These are phyloP conservation scores for Turritopsis rubra DNA, from an alignment of 30 jellyfish, hydroid and myxozoan species.

Conservation along the genomic window DNA sequence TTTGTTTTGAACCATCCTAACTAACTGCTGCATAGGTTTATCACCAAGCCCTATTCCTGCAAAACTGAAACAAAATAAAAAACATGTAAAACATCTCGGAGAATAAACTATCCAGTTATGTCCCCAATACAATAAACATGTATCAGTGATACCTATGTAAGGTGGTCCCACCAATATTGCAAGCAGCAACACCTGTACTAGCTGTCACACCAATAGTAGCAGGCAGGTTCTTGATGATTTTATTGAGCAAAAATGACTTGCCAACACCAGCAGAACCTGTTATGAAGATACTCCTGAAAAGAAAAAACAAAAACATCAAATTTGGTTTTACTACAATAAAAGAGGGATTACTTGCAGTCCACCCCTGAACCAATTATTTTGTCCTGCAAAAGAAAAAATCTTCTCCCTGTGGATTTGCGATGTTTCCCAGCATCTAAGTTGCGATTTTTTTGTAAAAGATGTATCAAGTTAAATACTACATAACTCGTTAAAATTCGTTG, in stretches of 20 bases:
- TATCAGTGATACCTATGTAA: constrained; percentile 51
- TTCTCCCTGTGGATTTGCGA: no score
- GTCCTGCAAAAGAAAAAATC: no score
- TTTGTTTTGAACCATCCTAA: not conserved
- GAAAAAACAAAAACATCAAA: not conserved
- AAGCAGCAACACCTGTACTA: constrained; percentile 84
- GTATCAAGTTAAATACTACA: no score
- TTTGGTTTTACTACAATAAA: not conserved
- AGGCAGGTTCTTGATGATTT: constrained; percentile 42
- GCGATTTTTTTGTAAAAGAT: no score
- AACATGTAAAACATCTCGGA: no score
- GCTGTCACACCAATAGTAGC: constrained; percentile 52
- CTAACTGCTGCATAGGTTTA: constrained; percentile 24
- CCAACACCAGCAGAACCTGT: constrained; percentile 92
- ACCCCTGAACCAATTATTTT: no score
- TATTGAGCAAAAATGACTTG: constrained; percentile 44
- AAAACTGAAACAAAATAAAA: constrained; percentile 32
- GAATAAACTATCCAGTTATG: no score
- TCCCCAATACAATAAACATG: no score
- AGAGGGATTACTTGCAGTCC: no score
- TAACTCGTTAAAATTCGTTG: no score
- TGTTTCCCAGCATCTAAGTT: no score
- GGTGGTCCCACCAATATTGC: constrained; percentile 64
- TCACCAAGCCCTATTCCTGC: constrained; percentile 73
- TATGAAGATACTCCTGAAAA: constrained; percentile 47